Base-by-base conservation (phyloP, 2,888 invertebrate species). In the Drosophila nr. perissopoda region DNA sequence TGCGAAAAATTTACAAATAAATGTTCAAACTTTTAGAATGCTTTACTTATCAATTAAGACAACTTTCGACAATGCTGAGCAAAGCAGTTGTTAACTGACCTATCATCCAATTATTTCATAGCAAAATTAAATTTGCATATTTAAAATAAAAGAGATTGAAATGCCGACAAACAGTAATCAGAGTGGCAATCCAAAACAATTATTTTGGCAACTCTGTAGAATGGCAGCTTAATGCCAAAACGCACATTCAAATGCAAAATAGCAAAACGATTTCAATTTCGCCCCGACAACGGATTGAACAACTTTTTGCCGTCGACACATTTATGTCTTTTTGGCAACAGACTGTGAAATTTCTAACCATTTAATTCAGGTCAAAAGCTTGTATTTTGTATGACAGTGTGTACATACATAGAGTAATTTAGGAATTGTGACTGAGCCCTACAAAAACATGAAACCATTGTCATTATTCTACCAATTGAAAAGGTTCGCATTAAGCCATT, bases 351-450 rank as follows among this genome's bases (percentile, higher is more conserved):
- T 75, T 79, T 75, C 58, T 65, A 76, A 65, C 65, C 80, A 80
- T 78, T 80, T 80, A 67, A 80, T 78, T 78, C 76, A 61, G 77
- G 77, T 78, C 80, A 78, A 78, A 76, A 57, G 80, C 71, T 67
- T 45, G 76, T 74, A 42, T 59, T 57, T 42, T 70, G 21, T 4
- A 29, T 38, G 38, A 29, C 40, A 40, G 7, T 31, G 8, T 38
- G 34, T 18, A 25, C 21, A 25, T 8, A 25, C 21, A 42, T 11
- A 11, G 5, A 21, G 11, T 21, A 71, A 40, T 36, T 57, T 10
- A 33, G 33, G 59, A 68, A 69, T 42, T 78, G 58, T 68, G 59
- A 42, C 52, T 52, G 58, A 56, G 33, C 42, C 18, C 48, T 57
- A 36, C 36, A 38, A 8, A 13, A 52, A 52, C 42, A 52, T 48